Evolutionary conservation across 2,888 invertebrate species (phyloP).

Genomic region (Plagodis dolabraria): DNA sequence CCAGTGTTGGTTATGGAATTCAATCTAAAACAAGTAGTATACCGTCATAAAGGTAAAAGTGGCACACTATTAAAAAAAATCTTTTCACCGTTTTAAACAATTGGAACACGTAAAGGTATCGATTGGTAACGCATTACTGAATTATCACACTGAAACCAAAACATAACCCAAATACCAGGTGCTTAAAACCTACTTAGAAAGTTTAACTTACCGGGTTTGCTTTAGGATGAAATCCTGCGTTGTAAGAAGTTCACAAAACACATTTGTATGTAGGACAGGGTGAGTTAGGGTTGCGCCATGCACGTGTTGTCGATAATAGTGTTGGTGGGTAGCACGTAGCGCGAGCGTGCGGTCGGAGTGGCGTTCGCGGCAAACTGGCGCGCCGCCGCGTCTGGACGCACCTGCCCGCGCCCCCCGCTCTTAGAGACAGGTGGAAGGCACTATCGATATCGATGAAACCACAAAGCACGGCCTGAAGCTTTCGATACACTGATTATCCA

Average conservation of each 20-base stretch:
- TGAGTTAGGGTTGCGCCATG: constrained; percentile 74
- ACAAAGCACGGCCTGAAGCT: constrained; percentile 28
- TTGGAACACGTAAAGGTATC: constrained; percentile 58
- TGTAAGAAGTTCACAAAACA: constrained; percentile 68
- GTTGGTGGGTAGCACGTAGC: constrained; percentile 46
- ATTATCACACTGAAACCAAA: constrained; percentile 63
- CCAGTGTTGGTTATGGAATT: constrained; percentile 1
- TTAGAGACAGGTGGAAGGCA: constrained; percentile 66
- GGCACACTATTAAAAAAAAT: constrained; percentile 63
- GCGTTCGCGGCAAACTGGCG: constrained; percentile 79
- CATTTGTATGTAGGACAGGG: constrained; percentile 65
- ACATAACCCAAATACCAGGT: constrained; percentile 59
- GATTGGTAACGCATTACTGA: constrained; percentile 59
- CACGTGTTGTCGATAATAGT: constrained; percentile 66
- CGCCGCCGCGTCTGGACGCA: constrained; percentile 79
- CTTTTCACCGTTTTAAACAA: constrained; percentile 60
- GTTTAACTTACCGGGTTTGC: constrained; percentile 46
- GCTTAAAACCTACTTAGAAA: constrained; percentile 24
- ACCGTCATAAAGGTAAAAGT: constrained; percentile 41
- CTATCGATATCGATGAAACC: constrained; percentile 75
- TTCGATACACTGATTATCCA: constrained; percentile 19
- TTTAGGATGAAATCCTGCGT: constrained; percentile 47
- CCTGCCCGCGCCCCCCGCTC: constrained; percentile 76
- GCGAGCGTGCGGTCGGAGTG: constrained; percentile 70
- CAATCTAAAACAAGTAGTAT: constrained; percentile 1